Evolutionary conservation across 2,797 vertebrate species (phyloP).

Genomic region (Microcaecilia unicolor): DNA sequence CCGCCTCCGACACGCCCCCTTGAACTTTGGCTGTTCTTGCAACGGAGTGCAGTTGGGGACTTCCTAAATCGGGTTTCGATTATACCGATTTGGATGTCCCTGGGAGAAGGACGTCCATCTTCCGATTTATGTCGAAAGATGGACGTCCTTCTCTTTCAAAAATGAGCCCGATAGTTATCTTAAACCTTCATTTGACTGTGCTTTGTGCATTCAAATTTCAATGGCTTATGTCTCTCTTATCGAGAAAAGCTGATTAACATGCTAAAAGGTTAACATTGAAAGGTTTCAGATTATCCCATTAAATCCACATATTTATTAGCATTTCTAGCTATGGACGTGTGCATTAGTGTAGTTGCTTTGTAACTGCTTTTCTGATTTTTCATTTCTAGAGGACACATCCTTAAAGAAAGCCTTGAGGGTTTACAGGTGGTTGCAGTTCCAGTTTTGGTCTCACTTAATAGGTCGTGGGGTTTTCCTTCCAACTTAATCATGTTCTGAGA

Average conservation of each 20-base stretch:
- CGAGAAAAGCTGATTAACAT: constrained; percentile 18
- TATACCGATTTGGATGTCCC: too few relatives aligned
- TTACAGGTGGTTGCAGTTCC: constrained; percentile 34
- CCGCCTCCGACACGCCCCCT: too few relatives aligned
- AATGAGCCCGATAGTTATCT: too few relatives aligned
- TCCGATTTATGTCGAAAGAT: too few relatives aligned
- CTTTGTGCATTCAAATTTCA: too few relatives aligned
- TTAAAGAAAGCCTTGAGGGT: constrained; percentile 35
- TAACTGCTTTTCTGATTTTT: constrained; percentile 38
- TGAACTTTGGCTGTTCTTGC: too few relatives aligned
- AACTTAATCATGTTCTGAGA: constrained; percentile 31
- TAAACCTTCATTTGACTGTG: too few relatives aligned
- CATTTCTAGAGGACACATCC: constrained; percentile 15
- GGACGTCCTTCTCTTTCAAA: too few relatives aligned
- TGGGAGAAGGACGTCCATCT: too few relatives aligned
- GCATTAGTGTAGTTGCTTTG: constrained; percentile 33
- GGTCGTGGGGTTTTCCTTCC: constrained; percentile 29
- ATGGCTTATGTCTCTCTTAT: too few relatives aligned
- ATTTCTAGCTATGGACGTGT: constrained; percentile 33
- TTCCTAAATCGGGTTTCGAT: too few relatives aligned
- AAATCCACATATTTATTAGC: constrained; percentile 30
- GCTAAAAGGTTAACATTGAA: constrained; percentile 33
- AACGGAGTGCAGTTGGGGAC: too few relatives aligned
- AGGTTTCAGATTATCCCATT: constrained; percentile 39
- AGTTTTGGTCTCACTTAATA: constrained; percentile 30